phyloP scores from a whole-genome alignment of 2,113 vertebrate species.

The human region DNA sequence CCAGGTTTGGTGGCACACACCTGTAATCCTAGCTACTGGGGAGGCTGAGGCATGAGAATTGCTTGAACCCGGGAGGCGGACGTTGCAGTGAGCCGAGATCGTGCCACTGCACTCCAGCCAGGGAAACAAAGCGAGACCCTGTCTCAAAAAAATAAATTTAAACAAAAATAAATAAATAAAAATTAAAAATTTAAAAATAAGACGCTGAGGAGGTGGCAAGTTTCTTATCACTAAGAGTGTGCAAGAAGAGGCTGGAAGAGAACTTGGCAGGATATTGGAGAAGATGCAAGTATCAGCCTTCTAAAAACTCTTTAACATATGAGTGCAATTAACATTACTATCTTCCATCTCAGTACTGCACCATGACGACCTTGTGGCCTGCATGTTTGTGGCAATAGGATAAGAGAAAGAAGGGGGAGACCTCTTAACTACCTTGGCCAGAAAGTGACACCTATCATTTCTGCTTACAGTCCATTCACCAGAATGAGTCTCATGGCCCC shows the following conservation, averaged over 20 bases:
- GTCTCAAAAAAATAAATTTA: too few relatives aligned
- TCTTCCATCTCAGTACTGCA: neutral
- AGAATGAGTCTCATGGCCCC: neutral
- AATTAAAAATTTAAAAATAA: too few relatives aligned
- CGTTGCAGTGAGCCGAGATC: too few relatives aligned
- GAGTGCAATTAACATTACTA: neutral
- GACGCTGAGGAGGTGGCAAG: neutral
- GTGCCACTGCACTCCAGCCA: too few relatives aligned
- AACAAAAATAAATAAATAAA: too few relatives aligned
- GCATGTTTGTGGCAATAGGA: neutral
- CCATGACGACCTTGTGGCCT: accelerated
- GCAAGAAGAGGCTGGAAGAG: neutral
- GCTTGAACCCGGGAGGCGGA: too few relatives aligned
- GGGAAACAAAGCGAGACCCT: too few relatives aligned
- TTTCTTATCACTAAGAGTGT: neutral
- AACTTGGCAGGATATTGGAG: neutral
- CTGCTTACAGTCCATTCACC: neutral
- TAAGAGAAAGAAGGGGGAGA: neutral
- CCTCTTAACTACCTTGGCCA: too few relatives aligned
- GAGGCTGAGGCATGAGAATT: too few relatives aligned
- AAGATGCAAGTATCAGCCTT: neutral
- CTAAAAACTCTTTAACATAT: neutral
- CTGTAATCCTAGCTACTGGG: too few relatives aligned
- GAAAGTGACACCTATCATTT: neutral
- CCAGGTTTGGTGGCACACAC: too few relatives aligned